A percentile compares a stretch with the other conserved stretches of the same genome.
phyloP scores from a whole-genome alignment of 2,888 invertebrate genomes.

The Zygogramma bicolorata region DNA sequence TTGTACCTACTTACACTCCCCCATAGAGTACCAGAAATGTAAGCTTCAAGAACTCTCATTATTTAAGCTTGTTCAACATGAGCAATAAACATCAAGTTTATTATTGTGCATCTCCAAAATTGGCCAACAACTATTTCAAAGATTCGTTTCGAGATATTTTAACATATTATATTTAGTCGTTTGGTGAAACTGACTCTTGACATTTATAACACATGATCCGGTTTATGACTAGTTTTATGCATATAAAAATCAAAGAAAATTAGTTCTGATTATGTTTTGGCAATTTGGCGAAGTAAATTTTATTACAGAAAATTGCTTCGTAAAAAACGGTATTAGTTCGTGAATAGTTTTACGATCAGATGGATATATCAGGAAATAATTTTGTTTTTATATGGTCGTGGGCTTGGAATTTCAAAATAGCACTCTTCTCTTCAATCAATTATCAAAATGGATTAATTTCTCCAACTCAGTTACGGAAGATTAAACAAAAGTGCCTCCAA shows the following conservation, averaged over 20 bases:
- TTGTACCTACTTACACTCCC: no score
- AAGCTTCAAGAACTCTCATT: neutral
- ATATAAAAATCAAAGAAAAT: neutral
- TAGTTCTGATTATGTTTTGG: neutral
- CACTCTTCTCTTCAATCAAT: no score
- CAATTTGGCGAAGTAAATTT: neutral
- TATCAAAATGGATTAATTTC: no score
- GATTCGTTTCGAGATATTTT: neutral
- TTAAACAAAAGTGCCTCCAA: no score
- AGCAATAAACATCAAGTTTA: neutral
- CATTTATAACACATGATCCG: neutral
- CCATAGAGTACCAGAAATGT: conserved; percentile 23
- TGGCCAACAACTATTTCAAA: neutral
- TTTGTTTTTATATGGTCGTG: no score
- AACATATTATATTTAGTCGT: neutral
- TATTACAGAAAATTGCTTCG: neutral
- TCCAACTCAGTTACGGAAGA: no score
- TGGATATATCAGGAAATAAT: neutral
- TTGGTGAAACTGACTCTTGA: neutral
- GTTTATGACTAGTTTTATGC: neutral
- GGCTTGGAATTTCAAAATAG: neutral
- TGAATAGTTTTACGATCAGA: neutral
- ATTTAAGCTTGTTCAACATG: no score
- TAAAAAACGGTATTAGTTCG: neutral
- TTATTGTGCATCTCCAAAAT: neutral